A percentile compares a stretch with the other conserved stretches of the same genome.
phyloP scores from a whole-genome alignment of 2,113 vertebrate species.

The Polypterus bichir region DNA sequence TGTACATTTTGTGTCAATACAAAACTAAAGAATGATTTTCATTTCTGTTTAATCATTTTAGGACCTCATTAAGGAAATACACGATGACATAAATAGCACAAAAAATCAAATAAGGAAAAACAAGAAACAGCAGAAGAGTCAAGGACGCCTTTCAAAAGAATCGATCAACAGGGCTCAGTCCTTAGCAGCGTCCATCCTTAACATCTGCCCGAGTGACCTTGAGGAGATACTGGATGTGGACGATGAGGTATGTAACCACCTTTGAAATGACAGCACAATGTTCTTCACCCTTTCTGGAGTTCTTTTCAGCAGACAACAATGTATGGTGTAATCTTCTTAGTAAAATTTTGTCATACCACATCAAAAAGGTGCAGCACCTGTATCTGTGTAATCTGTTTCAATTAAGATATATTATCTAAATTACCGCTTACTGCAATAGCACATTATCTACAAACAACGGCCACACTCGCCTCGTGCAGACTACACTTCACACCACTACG shows the following conservation, averaged over 20 bases:
- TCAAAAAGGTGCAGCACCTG: no score
- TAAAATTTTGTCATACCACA: no score
- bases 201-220: slow-evolving; percentile 73
- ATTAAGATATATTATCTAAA: no score
- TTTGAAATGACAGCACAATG: neutral
- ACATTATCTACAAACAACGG: no score
- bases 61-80: slow-evolving; percentile 65
- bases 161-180: slow-evolving; percentile 70
- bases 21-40: slow-evolving; percentile 20
- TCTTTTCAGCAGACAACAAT: no score
- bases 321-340: no score
- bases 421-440: no score
- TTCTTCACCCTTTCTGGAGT: neutral
- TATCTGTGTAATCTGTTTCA: no score
- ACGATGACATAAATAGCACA: slow-evolving; percentile 51
- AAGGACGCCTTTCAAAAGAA: slow-evolving; percentile 45
- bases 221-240: slow-evolving; percentile 70
- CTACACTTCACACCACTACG: no score
- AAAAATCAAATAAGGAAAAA: slow-evolving; percentile 54
- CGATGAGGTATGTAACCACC: slow-evolving; percentile 51
- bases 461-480: no score
- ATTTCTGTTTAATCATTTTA: slow-evolving; percentile 18
- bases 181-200: slow-evolving; percentile 78
- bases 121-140: slow-evolving; percentile 35
- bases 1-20: slow-evolving; percentile 28